phyloP scores from a whole-genome alignment of 2,888 invertebrate species.

The Volucella bombylans region DNA sequence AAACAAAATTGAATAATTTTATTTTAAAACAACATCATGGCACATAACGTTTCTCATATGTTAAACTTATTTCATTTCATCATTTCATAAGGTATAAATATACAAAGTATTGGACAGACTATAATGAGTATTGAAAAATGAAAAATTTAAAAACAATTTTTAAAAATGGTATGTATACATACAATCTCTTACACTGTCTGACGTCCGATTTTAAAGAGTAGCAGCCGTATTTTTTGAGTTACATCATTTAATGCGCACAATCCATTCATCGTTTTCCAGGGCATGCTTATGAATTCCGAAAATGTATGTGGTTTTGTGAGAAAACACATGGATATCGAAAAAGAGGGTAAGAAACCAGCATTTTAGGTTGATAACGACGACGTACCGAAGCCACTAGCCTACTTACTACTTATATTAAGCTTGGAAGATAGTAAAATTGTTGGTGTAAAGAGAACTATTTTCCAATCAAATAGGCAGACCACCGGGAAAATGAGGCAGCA shows the following conservation, averaged over 20 bases:
- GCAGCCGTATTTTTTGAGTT: not conserved
- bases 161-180: no score
- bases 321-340: conserved; percentile 36
- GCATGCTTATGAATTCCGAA: conserved; percentile 33
- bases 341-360: conserved; percentile 13
- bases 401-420: not conserved
- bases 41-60: no score
- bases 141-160: no score
- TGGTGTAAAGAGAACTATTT: conserved; percentile 10
- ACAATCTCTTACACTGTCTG: not conserved
- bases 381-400: not conserved
- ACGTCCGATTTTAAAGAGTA: not conserved
- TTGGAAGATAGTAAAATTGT: no score
- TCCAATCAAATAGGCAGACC: conserved; percentile 9
- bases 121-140: no score
- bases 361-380: conserved; percentile 34
- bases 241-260: conserved; percentile 9
- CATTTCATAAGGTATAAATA: no score
- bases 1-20: no score
- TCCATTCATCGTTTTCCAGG: conserved; percentile 28
- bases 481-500: not conserved
- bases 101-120: no score
- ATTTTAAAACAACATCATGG: no score
- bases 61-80: no score
- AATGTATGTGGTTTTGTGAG: conserved; percentile 17